These are phyloP conservation scores for Drosophila demipolita DNA, from an alignment of 2,888 invertebrate genomes.

Conservation along the genomic window DNA sequence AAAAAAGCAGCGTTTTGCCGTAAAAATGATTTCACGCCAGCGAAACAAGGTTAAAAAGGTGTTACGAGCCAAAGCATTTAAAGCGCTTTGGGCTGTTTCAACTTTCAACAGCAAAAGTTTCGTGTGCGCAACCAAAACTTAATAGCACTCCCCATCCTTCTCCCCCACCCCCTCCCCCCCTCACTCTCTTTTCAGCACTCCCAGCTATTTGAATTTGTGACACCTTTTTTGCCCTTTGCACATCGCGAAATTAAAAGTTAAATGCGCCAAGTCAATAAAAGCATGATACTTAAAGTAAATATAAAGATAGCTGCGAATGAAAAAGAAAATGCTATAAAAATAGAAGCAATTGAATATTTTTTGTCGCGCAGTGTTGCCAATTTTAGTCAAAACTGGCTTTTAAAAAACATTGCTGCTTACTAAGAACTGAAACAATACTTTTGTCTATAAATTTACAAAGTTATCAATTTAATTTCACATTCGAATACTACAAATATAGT, in stretches of 20 bases:
- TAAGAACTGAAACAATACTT: neutral
- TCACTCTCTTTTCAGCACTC: neutral
- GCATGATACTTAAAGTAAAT: conserved; percentile 66
- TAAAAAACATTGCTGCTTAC: neutral
- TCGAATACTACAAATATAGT: neutral
- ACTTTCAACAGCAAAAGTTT: conserved; percentile 55
- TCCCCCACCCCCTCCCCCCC: too few species aligned
- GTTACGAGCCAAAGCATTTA: conserved; percentile 58
- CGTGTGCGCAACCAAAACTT: conserved; percentile 10
- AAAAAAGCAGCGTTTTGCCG: conserved; percentile 40
- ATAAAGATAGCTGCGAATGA: conserved; percentile 26
- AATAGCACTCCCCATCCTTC: neutral
- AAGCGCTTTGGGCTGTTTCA: conserved; percentile 55
- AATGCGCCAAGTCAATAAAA: conserved; percentile 75
- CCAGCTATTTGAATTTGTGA: conserved; percentile 23
- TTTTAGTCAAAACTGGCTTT: neutral
- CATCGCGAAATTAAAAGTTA: conserved; percentile 72
- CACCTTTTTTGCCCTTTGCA: conserved; percentile 45
- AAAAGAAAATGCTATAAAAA: conserved; percentile 10
- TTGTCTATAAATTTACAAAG: neutral
- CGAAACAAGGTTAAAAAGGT: conserved; percentile 75
- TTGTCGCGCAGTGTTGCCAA: neutral
- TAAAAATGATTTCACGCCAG: conserved; percentile 72
- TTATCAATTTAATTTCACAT: neutral
- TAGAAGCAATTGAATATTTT: neutral